Base-by-base conservation (phyloP, 2,888 invertebrate genomes). In the Volucella bombylans region DNA sequence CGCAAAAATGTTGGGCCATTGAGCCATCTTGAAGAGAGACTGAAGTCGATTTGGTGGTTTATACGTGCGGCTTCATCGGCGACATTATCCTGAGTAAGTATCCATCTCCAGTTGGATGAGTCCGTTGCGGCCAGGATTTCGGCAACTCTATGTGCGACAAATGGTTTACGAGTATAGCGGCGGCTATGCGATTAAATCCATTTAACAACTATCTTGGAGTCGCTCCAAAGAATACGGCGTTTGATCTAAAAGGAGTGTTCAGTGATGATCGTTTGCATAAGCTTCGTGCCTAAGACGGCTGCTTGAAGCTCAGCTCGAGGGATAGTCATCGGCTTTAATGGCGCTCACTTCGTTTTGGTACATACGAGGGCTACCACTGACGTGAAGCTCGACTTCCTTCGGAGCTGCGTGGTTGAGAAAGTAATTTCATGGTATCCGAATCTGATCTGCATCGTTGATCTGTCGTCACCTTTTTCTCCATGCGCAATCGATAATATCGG, bases 61-160 rank as follows among this genome's bases (percentile, higher is more conserved):
- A n/a, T 11, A 18, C 61, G 31, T 43, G 86, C 87, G 8, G 52
- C 67, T 14, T 67, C 18, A 47, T 52, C 67, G 31, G 52, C 67
- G 12, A 47, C 67, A n/a, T 67, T 67, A n/a, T 11, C 39, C 23
- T 69, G n/a, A n/a, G 39, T 69, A 15, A 31, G 55, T 14, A 69
- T 23, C 78, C 87, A 88, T 41, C 76, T 76, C 83, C 87, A 88
- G 6, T 87, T 23, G 18, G 18, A 23, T 23, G 18, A 2, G 2
- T 23, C 18, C 18, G 18, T 23, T 2, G 18, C 18, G 18, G 18
- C 18, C 2, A 23, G 18, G 18, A 23, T 23, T 23, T 23, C 18
- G 18, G 2, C 18, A 23, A 23, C 2, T 23, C 18, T 23, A 2
- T 23, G 18, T 23, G 18, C 18, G 18, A 23, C 18, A 23, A 23